Evolutionary conservation across 2,888 invertebrate species (phyloP), one percentile per base, ranked within the genome.

Genomic region (Euplexia lucipara): DNA sequence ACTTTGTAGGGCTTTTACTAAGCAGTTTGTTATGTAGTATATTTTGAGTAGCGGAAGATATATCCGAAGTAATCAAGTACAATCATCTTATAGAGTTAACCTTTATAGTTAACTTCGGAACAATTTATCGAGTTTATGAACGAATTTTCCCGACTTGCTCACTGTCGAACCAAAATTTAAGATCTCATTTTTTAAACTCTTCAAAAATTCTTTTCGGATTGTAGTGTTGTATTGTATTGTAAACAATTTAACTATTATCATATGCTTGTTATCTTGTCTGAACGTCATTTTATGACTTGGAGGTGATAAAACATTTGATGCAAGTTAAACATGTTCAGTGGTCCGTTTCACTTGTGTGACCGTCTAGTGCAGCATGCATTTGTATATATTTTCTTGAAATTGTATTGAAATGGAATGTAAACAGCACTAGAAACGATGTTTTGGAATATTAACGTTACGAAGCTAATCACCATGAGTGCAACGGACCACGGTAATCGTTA

Each of bases 121-220:
- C 87, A 86, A 89, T 87, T 76, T 79, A 89, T 87, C 87, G 88
- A 89, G 86, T 89, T 90, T 88, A 88, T 87, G 81, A 91, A 92
- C 90, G 91, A 92, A 92, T 92, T 92, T 75, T 72, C 58, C 89
- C 86, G 82, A 88, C 86, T 93, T 91, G 92, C 92, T 94, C 93
- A 94, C 90, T 91, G 86, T 92, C 84, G 88, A 93, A 94, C 93
- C 92, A 93, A 93, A 92, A 92, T 93, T 92, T 86, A 71, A 90
- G 94, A 95, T 95, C 95, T 94, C 92, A 93, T 92, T 92, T 91
- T 83, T 70, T 61, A 34, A 80, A 81, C 79, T 78, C 78, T 66
- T 82, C 81, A 74, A 77, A 79, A 72, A 67, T 62, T 66, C 57
- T 68, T 71, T 74, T 56, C 66, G 65, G 47, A 75, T 74, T 67